Conservation (phyloP, 2,113 vertebrate genomes). For the Eleginops maclovinus region DNA sequence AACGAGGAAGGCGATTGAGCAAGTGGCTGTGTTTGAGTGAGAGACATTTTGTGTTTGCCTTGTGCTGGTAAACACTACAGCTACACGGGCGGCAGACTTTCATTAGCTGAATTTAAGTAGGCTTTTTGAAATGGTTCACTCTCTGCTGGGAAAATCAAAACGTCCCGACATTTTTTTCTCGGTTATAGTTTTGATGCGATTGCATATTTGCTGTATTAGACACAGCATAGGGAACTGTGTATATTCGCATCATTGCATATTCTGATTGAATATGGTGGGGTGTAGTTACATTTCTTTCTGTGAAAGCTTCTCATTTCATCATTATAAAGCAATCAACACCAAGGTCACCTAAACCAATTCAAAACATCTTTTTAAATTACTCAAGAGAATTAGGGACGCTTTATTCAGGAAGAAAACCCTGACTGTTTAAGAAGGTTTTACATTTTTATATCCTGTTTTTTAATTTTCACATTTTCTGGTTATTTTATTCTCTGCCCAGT, state of each 20-base stretch:
- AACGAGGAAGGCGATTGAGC: slow-evolving; percentile 13
- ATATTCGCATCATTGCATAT: slow-evolving; percentile 7
- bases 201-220: slow-evolving; percentile 15
- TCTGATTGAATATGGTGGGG: slow-evolving; percentile 11
- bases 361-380: slow-evolving; percentile 31
- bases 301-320: slow-evolving; percentile 26
- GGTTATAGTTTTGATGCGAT: slow-evolving; percentile 18
- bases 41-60: slow-evolving; percentile 25
- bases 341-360: slow-evolving; percentile 6
- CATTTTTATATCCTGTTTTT: slow-evolving; percentile 6
- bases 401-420: background rate
- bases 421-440: background rate
- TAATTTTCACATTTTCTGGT: background rate
- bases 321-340: slow-evolving; percentile 15
- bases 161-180: background rate
- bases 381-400: background rate
- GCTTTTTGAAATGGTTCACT: slow-evolving; percentile 5
- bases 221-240: background rate
- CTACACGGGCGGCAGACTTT: background rate
- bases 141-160: slow-evolving; percentile 19
- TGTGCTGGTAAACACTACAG: slow-evolving; percentile 15
- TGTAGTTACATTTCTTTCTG: background rate
- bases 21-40: slow-evolving; percentile 5
- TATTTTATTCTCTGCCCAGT: background rate
- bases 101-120: slow-evolving; percentile 18